Conservation (phyloP, 2,113 vertebrate species). For the Platysternon megacephalum region DNA sequence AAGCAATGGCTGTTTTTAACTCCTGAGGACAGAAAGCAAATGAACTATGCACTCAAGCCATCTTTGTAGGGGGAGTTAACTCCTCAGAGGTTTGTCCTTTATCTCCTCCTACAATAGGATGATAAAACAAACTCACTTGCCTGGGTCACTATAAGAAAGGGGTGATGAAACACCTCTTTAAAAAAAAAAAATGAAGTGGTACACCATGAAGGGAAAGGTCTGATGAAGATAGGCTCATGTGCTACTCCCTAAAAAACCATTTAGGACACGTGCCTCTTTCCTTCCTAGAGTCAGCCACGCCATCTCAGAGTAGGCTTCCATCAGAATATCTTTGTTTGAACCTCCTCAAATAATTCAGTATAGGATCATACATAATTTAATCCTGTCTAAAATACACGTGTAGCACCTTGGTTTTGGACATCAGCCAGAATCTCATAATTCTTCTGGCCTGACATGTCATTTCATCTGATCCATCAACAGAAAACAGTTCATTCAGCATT, state of each 20-base stretch:
- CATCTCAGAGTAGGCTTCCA: background rate
- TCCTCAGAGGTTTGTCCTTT: background rate
- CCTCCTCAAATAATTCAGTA: background rate
- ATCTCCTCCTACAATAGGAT: background rate
- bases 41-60: background rate
- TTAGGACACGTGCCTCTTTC: background rate
- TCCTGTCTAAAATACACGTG: background rate
- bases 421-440: background rate
- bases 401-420: constrained; percentile 10
- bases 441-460: constrained; percentile 1
- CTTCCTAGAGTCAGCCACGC: background rate
- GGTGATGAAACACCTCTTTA: background rate
- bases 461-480: constrained; percentile 19
- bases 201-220: background rate
- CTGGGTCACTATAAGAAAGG: background rate
- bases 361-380: background rate
- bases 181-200: background rate
- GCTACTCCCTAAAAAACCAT: background rate
- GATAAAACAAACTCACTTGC: background rate
- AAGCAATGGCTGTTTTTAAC: background rate
- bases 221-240: background rate
- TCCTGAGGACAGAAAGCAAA: background rate
- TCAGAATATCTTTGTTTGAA: background rate
- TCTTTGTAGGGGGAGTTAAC: background rate
- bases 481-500: constrained; percentile 17